Evolutionary conservation across 2,888 invertebrate species (phyloP).

Genomic region (Argyresthia goedartella): DNA sequence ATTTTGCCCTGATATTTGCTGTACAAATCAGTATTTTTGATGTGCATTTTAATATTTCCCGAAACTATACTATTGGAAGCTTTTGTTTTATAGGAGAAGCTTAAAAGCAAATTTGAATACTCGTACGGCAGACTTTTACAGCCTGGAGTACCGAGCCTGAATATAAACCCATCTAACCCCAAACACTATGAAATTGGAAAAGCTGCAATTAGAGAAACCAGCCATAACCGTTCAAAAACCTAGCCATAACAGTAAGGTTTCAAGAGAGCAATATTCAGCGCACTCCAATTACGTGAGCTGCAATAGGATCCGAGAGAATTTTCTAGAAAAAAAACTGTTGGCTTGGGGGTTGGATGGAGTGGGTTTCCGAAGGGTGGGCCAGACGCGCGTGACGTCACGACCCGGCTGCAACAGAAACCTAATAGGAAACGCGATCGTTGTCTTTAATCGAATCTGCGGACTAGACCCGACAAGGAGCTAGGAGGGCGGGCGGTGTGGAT

Average conservation of each 20-base stretch:
- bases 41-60: too few relatives aligned
- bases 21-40: too few relatives aligned
- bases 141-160: background rate
- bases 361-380: slow-evolving; percentile 9
- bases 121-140: background rate
- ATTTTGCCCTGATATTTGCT: too few relatives aligned
- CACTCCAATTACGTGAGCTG: slow-evolving; percentile 32
- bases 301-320: slow-evolving; percentile 25
- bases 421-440: slow-evolving; percentile 57
- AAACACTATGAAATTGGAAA: slow-evolving; percentile 18
- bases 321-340: slow-evolving; percentile 13
- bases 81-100: too few relatives aligned
- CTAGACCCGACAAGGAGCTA: slow-evolving; percentile 4
- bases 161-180: background rate
- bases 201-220: background rate
- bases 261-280: slow-evolving; percentile 4
- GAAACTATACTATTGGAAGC: too few relatives aligned
- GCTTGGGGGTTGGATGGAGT: slow-evolving; percentile 4
- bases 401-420: slow-evolving; percentile 40
- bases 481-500: slow-evolving; percentile 11
- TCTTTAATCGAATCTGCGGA: slow-evolving; percentile 50
- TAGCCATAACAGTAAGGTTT: background rate
- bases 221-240: background rate
- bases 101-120: too few relatives aligned
- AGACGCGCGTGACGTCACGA: slow-evolving; percentile 41